Conservation (phyloP, 2,113 vertebrate genomes). For the Strigops habroptila region DNA sequence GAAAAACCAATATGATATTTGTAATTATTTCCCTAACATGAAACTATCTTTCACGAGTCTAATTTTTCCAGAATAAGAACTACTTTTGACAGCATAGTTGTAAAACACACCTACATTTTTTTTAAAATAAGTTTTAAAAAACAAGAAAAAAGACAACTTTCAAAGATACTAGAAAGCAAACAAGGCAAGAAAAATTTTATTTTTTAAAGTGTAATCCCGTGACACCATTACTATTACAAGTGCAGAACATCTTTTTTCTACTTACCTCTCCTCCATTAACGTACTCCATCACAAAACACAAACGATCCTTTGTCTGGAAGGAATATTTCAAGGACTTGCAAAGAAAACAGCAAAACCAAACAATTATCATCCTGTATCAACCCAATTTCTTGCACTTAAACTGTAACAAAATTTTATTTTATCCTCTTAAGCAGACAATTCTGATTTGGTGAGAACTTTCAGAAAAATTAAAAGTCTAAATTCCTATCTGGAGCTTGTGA, state of each 20-base stretch:
- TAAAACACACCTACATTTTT: neutral
- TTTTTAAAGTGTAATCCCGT: neutral
- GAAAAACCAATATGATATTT: neutral
- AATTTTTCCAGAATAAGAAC: neutral
- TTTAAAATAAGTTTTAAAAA: neutral
- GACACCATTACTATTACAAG: neutral
- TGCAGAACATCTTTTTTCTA: neutral
- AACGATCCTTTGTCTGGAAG: slow-evolving; percentile 97
- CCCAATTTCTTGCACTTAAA: neutral
- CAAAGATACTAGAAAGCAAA: neutral
- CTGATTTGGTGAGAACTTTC: neutral
- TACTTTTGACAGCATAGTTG: neutral
- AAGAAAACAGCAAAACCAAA: slow-evolving; percentile 71
- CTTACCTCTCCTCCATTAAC: slow-evolving; percentile 97
- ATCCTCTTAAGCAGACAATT: neutral
- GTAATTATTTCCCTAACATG: neutral
- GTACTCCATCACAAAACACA: slow-evolving; percentile 98
- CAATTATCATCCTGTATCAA: slow-evolving; percentile 37
- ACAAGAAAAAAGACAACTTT: neutral
- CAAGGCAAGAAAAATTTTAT: neutral
- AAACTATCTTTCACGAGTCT: neutral
- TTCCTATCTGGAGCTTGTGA: neutral
- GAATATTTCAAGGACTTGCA: slow-evolving; percentile 96
- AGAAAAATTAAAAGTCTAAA: neutral
- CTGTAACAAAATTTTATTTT: slow-evolving; percentile 4